phyloP scores from a whole-genome alignment of 92 coral and sea anemone species.

The Porites lobata region DNA sequence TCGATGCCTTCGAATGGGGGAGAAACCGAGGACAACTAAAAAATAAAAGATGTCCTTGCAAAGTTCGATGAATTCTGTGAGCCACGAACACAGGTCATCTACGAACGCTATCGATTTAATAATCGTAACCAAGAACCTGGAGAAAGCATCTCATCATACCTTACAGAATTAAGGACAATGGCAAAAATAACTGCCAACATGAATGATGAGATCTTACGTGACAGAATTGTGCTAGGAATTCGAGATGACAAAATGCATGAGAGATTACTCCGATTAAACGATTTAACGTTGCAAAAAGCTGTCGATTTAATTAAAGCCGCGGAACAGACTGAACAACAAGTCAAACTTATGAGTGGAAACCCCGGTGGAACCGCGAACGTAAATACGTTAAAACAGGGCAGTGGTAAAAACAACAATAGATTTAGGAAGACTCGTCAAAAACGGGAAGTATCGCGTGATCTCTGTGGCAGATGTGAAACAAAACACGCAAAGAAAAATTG shows the following conservation, averaged over 20 bases:
- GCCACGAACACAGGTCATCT: slow-evolving; percentile 69
- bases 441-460: neutral
- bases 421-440: too few relatives aligned
- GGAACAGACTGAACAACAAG: slow-evolving; percentile 65
- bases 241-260: slow-evolving; percentile 51
- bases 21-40: slow-evolving; percentile 35
- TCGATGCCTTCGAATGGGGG: slow-evolving; percentile 45
- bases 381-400: slow-evolving; percentile 6
- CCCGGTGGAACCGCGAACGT: neutral
- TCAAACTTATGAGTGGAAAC: slow-evolving; percentile 45
- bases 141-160: slow-evolving; percentile 59
- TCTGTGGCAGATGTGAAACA: slow-evolving; percentile 12
- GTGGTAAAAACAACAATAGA: neutral
- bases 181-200: too few relatives aligned
- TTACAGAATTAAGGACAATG: neutral
- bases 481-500: slow-evolving; percentile 22
- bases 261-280: slow-evolving; percentile 58
- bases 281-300: slow-evolving; percentile 68
- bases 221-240: too few relatives aligned
- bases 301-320: slow-evolving; percentile 16
- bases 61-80: slow-evolving; percentile 46
- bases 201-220: too few relatives aligned
- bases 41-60: slow-evolving; percentile 38
- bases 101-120: slow-evolving; percentile 77
- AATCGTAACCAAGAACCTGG: slow-evolving; percentile 72